Conservation (phyloP, 2,888 invertebrate species). For the Eurytoma adleriae region DNA sequence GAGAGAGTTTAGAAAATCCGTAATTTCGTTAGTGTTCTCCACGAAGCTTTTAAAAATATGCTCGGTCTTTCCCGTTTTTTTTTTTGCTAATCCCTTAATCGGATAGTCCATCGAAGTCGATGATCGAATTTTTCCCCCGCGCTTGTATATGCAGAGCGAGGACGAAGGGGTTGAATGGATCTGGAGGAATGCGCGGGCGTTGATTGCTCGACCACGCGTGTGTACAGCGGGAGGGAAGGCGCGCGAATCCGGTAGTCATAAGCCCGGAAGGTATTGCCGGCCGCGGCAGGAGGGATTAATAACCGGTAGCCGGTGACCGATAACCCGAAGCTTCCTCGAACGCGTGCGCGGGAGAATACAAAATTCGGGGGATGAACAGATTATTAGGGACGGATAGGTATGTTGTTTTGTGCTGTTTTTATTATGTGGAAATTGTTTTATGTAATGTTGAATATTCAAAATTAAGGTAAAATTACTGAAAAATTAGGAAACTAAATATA, state of each 20-base stretch:
- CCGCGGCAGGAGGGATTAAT: conserved; percentile 41
- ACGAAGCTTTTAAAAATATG: not conserved
- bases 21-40: too few species aligned
- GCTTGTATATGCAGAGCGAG: conserved; percentile 38
- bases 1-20: too few species aligned
- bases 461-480: too few species aligned
- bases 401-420: too few species aligned
- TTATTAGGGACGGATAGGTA: conserved; percentile 53
- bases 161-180: conserved; percentile 52
- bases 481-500: too few species aligned
- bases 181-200: conserved; percentile 37
- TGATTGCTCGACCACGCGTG: conserved; percentile 42
- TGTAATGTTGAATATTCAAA: too few species aligned
- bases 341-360: conserved; percentile 30
- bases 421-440: too few species aligned
- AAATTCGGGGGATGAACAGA: too few species aligned
- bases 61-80: too few species aligned
- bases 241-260: conserved; percentile 8
- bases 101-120: conserved; percentile 33
- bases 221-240: conserved; percentile 14
- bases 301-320: conserved; percentile 55
- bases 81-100: conserved; percentile 40
- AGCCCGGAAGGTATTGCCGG: conserved; percentile 28
- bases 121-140: conserved; percentile 38
- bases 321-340: conserved; percentile 33